Conservation (phyloP, 2,888 invertebrate genomes). For the Schizaphis graminum region DNA sequence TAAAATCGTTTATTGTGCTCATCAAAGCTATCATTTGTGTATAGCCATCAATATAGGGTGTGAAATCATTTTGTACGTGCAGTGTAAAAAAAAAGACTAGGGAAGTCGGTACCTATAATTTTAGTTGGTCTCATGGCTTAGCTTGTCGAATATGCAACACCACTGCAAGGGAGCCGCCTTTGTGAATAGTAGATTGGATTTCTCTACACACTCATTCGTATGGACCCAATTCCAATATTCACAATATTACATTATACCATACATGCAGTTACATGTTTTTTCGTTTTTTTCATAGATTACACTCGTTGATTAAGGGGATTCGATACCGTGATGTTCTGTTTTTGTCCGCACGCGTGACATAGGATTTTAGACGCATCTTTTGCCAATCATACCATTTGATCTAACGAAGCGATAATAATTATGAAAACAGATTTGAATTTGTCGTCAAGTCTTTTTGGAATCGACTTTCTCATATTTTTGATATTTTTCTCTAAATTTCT, state of each 20-base stretch:
- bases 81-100: neutral
- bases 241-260: neutral
- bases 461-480: too few relatives aligned
- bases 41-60: neutral
- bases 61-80: neutral
- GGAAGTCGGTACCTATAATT: neutral
- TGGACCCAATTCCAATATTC: neutral
- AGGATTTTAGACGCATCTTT: too few relatives aligned
- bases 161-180: neutral
- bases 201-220: neutral
- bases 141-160: neutral
- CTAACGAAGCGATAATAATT: too few relatives aligned
- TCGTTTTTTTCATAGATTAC: neutral
- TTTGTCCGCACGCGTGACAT: too few relatives aligned
- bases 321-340: too few relatives aligned
- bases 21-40: neutral
- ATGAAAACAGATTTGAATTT: too few relatives aligned
- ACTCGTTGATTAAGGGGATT: neutral
- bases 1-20: neutral
- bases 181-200: neutral
- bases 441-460: too few relatives aligned
- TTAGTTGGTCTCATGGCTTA: neutral
- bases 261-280: neutral
- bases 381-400: too few relatives aligned
- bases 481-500: too few relatives aligned